Conservation (phyloP, 1,140 invertebrate genomes). For the Druon quercuslanigerum region DNA sequence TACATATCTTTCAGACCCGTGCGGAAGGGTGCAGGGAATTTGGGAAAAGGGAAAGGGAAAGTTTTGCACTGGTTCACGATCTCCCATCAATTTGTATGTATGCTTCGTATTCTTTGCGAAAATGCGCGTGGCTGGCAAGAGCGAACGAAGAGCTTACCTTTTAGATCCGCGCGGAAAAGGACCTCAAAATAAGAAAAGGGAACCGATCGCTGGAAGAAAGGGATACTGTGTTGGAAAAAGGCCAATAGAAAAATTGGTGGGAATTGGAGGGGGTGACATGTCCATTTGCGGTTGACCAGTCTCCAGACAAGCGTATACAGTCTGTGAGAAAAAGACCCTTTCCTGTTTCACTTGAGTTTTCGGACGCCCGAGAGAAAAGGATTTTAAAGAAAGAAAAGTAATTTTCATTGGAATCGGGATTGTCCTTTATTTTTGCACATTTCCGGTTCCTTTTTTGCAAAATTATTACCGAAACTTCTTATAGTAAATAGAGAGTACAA, state of each 20-base stretch:
- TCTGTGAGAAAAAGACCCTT: conserved; percentile 21
- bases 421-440: neutral
- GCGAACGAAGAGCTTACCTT: conserved; percentile 61
- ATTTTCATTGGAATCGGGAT: conserved; percentile 10
- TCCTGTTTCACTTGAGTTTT: conserved; percentile 27
- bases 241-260: conserved; percentile 63
- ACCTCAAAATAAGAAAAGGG: conserved; percentile 67
- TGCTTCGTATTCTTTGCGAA: conserved; percentile 53
- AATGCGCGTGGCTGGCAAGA: conserved; percentile 59
- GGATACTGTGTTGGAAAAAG: conserved; percentile 46
- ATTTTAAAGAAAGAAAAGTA: neutral
- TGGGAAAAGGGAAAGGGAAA: neutral
- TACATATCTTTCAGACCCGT: conserved; percentile 45
- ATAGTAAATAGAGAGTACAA: too few relatives aligned
- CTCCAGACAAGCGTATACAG: conserved; percentile 35
- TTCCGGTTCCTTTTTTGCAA: neutral
- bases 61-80: conserved; percentile 34
- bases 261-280: conserved; percentile 73
- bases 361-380: neutral
- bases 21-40: conserved; percentile 13
- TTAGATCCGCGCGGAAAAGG: conserved; percentile 61
- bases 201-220: conserved; percentile 60
- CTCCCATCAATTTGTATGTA: conserved; percentile 47
- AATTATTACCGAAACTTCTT: neutral
- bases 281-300: conserved; percentile 76